Evolutionary conservation across 2,113 vertebrate genomes (phyloP), one percentile per base, ranked within the genome.

Genomic region (Sinocyclocheilus rhinocerous): DNA sequence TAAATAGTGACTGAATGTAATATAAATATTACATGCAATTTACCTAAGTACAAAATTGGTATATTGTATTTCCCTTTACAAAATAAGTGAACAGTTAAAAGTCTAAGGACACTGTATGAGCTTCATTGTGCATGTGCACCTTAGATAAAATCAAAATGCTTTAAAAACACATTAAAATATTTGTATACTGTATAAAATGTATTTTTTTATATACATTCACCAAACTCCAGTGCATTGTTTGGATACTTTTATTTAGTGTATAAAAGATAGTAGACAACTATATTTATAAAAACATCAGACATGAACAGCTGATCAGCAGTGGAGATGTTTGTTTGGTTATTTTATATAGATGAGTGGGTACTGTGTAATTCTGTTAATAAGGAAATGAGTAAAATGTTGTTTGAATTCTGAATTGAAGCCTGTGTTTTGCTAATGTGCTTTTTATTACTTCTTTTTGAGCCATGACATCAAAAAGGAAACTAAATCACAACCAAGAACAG

Each of bases 291-390:
- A 20, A 59, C 9, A 59, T 8, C 55, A 7, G 55, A 36, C 70
- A n/a, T 73, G 20, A 45, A 45, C 20, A 73, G 39, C 20, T 42
- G 20, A 73, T 73, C 36, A 73, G 20, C 36, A 73, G 70, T n/a
- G 36, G 70, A n/a, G 39, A 45, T 75, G 70, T 75, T n/a, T 75
- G 11, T n/a, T 75, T 75, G 22, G 22, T 75, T 75, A 24, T 75
- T 48, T 75, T 24, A 48, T 22, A 75, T 24, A 48, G 72, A 75
- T 75, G 39, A 45, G 20, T 48, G 72, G 42, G 42, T 48, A 48
- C 39, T 24, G 11, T 75, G 70, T 73, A 73, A 73, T n/a, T 73
- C 39, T 45, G 29, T 20, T 42, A 42, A 45, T 48, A 12, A 48
- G 22, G 22, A 75, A 75, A 75, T 75, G 0, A 26, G 22, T 75